Base-by-base conservation (phyloP, 2,113 vertebrate species). In the Guaruba guarouba region DNA sequence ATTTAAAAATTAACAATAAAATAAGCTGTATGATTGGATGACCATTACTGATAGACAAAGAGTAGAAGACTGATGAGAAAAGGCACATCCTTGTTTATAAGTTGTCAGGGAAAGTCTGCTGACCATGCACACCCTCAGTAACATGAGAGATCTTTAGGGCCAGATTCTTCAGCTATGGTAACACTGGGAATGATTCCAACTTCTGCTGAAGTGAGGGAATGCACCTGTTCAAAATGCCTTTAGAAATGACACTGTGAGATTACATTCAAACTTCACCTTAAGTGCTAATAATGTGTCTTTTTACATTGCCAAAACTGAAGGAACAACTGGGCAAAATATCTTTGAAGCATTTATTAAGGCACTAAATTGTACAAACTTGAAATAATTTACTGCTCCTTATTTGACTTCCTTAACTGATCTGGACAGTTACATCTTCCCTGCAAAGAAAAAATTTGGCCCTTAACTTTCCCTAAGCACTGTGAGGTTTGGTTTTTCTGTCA, bases 1-100 rank as follows among this genome's bases (percentile, higher is more conserved):
- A 88, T 94, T 95, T 92, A 62, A 94, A 97, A 91, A 81, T 54
- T 68, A 61, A 94, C 73, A 81, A 81, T 70, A 71, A 64, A 77
- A 74, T 82, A 94, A 96, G 20, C 44, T 92, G n/a, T 94, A 44
- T 89, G 84, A 77, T 95, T 84, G 96, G 25, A 71, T n/a, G 37
- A 90, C 66, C 41, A 54, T 79, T 95, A 95, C 70, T 83, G 41
- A 83, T 43, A 31, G 17, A 18, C 23, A 94, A 95, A 90, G 33
- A 64, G 49, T 71, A 90, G 31, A n/a, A 90, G 24, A 91, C 70
- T 39, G 73, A 8, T 41, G 28, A 93, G 35, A 86, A 22, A 46
- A 91, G 85, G 55, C 18, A 73, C 17, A 55, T 31, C 31, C 44
- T 96, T 86, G 64, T 95, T 95, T 89, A 51, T 61, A 85, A 92